Evolutionary conservation across 2,113 vertebrate genomes (phyloP).

Genomic region (Callospermophilus lateralis): DNA sequence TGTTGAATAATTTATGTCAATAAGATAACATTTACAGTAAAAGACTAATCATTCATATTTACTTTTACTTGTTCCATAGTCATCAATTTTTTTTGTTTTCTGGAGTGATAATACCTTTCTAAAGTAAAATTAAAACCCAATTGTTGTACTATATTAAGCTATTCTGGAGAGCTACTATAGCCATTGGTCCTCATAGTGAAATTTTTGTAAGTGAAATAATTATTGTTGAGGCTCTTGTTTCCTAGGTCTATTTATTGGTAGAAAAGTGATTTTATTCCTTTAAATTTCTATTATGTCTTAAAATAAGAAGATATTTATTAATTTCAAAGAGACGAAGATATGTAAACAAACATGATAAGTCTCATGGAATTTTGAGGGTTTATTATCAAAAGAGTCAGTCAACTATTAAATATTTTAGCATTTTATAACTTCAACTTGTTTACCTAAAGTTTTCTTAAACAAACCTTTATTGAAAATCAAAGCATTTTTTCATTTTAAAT

Average conservation of each 20-base stretch:
- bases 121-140: conserved; percentile 19
- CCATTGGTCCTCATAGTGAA: background rate
- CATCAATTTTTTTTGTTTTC: background rate
- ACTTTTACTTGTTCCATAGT: background rate
- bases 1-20: background rate
- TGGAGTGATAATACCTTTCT: background rate
- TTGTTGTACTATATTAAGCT: background rate
- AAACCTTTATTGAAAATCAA: background rate
- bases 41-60: background rate
- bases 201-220: background rate
- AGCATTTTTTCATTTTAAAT: background rate
- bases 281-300: background rate
- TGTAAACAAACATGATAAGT: background rate
- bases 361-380: background rate
- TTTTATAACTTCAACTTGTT: background rate
- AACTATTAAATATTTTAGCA: background rate
- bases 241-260: background rate
- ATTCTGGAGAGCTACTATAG: background rate
- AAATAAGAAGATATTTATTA: background rate
- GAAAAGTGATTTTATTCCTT: background rate
- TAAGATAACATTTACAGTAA: background rate
- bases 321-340: background rate
- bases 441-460: background rate
- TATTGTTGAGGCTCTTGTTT: background rate
- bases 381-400: background rate